Base-by-base conservation (phyloP, 2,888 invertebrate species). In the Xestia xanthographa region DNA sequence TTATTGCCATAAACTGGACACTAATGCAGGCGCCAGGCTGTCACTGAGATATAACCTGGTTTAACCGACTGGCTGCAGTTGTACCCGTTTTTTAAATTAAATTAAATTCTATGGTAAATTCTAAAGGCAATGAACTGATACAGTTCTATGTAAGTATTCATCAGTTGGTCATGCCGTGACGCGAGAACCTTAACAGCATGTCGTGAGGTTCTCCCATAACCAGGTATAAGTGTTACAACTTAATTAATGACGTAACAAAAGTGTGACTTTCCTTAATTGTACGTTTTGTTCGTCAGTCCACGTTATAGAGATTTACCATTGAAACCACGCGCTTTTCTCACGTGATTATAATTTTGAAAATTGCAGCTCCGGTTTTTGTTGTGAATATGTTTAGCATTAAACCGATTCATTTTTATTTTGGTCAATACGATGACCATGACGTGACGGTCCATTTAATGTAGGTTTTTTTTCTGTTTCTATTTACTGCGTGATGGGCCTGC, bases 151-250 rank as follows among this genome's bases (percentile, higher is more conserved):
- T n/a, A n/a, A n/a, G n/a, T 43, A 22, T 50, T 50, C 22, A 45
- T 62, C 70, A 70, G 50, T 43, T 48, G 22, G 14, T 45, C 34
- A n/a, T 77, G 26, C 9, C 26, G 17, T 79, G 72, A 53, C 71
- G n/a, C 17, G 26, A 53, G 43, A 45, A 34, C 22, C 62, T 53
- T 26, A 69, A n/a, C 26, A 53, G 43, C 60, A 38, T 77, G 6
- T 71, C 79, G 79, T 71, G 50, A 60, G 17, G 20, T 29, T 38
- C 50, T 14, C 12, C 26, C 68, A 41, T 38, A 71, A 43, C 17
- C 69, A n/a, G 48, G 29, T 34, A 12, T 26, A 20, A 17, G 17
- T 34, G 43, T 77, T 77, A 43, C n/a, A 14, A 12, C 43, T 66
- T 50, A 43, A 65, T 63, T 76, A 43, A n/a, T 75, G 11, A 43